These are phyloP conservation scores for Gobius niger DNA, from an alignment of 2,113 vertebrate species.

Conservation along the genomic window DNA sequence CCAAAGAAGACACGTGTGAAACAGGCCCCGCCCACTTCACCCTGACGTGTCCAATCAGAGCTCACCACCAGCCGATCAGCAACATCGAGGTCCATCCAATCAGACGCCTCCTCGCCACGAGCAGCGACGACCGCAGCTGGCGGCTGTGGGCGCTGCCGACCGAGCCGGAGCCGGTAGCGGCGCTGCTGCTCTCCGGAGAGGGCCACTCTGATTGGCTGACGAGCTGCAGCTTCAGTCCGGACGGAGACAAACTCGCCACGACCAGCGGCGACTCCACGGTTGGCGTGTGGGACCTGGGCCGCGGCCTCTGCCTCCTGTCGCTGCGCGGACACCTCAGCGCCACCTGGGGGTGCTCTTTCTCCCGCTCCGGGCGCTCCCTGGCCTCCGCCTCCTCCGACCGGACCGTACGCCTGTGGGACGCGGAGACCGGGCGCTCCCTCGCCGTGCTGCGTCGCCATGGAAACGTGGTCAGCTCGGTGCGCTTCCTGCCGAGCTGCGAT, in stretches of 20 bases:
- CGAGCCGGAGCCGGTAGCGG: conserved; percentile 30
- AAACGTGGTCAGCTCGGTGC: conserved; percentile 48
- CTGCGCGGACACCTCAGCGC: conserved; percentile 74
- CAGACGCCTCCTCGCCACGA: conserved; percentile 24
- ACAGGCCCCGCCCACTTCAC: conserved; percentile 12
- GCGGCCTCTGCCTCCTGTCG: conserved; percentile 41
- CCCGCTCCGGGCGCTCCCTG: conserved; percentile 78
- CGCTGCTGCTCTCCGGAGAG: conserved; percentile 46
- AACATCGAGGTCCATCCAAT: conserved; percentile 44
- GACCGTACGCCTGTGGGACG: conserved; percentile 64
- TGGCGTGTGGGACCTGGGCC: conserved; percentile 45
- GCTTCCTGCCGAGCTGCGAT: conserved; percentile 42
- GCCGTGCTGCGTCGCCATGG: conserved; percentile 44
- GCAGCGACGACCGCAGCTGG: conserved; percentile 54
- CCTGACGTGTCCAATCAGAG: conserved; percentile 36
- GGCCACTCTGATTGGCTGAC: conserved; percentile 61
- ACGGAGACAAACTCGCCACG: conserved; percentile 45
- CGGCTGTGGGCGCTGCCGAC: conserved; percentile 46
- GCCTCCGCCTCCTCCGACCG: conserved; percentile 84
- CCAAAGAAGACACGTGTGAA: background rate
- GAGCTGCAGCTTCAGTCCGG: conserved; percentile 51
- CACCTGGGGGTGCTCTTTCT: conserved; percentile 80
- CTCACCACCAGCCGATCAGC: conserved; percentile 45
- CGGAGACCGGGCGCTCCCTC: conserved; percentile 31
- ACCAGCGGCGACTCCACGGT: conserved; percentile 55